Evolutionary conservation across 2,797 vertebrate genomes (phyloP).

Genomic region (Propithecus deckenii): DNA sequence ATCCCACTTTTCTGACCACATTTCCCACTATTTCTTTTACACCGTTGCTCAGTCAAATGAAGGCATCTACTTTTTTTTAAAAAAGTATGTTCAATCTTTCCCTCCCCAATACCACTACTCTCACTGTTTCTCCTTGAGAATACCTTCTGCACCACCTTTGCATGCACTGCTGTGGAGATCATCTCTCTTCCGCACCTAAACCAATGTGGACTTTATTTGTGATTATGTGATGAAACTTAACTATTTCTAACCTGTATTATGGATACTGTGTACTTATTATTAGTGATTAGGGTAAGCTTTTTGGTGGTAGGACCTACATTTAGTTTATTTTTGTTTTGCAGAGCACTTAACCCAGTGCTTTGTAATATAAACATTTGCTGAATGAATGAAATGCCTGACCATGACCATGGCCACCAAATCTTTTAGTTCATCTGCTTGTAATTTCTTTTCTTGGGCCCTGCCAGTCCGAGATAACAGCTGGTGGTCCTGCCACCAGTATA

Average conservation of each 20-base stretch:
- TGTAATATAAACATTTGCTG: not conserved
- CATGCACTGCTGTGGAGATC: not conserved
- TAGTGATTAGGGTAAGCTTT: not conserved
- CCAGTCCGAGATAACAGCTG: not conserved
- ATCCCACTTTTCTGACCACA: not conserved
- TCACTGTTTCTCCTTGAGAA: not conserved
- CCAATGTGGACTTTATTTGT: not conserved
- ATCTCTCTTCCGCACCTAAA: not conserved
- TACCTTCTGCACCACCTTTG: not conserved
- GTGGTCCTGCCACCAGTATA: not conserved
- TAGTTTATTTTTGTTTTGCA: conserved; percentile 22
- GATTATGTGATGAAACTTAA: not conserved
- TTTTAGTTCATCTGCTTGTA: not conserved
- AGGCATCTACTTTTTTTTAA: not conserved
- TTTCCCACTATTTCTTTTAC: not conserved
- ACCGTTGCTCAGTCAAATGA: not conserved
- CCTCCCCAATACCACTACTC: not conserved
- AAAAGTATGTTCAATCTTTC: not conserved
- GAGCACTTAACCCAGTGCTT: not conserved
- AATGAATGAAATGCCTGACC: conserved; percentile 12
- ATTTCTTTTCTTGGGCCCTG: not conserved
- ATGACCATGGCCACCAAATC: not conserved
- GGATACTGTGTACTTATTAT: not conserved
- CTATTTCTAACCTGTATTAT: not conserved
- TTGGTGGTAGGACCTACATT: not conserved